These are phyloP conservation scores for Australoheros facetus DNA, from an alignment of 2,797 vertebrate species.

Conservation along the genomic window DNA sequence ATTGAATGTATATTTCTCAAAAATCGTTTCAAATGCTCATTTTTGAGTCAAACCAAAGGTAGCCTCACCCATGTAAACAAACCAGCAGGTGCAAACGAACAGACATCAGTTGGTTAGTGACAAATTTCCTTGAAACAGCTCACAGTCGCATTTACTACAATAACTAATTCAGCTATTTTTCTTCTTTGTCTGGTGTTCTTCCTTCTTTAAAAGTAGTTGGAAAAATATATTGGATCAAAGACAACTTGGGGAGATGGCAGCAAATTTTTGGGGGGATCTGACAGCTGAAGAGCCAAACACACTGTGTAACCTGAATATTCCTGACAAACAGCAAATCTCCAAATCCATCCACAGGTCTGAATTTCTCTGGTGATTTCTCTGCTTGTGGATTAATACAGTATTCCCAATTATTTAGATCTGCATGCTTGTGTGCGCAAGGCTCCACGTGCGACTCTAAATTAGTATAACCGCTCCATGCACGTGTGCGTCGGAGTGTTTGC, in stretches of 20 bases:
- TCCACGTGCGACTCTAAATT: constrained; percentile 15
- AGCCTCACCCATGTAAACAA: not conserved
- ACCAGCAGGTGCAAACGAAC: not conserved
- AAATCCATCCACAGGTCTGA: not conserved
- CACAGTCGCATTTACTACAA: not conserved
- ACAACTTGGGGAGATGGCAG: not conserved
- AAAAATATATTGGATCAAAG: too few species aligned
- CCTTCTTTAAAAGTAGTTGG: too few species aligned
- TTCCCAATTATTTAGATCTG: constrained; percentile 5
- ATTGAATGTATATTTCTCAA: not conserved
- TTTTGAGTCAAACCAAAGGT: not conserved
- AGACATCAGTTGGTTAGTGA: not conserved
- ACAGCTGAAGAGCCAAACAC: not conserved
- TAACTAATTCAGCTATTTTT: not conserved
- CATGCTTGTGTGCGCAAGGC: constrained; percentile 32
- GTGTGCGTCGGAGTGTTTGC: constrained; percentile 10
- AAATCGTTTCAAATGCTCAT: not conserved
- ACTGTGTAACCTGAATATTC: not conserved
- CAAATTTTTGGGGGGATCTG: not conserved
- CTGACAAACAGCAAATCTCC: not conserved
- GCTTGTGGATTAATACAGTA: not conserved
- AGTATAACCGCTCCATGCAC: constrained; percentile 11
- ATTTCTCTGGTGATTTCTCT: constrained; percentile 3
- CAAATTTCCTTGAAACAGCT: not conserved
- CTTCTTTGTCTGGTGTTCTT: too few species aligned